Evolutionary conservation across 2,113 vertebrate species (phyloP).

Genomic region (Sturnus vulgaris): DNA sequence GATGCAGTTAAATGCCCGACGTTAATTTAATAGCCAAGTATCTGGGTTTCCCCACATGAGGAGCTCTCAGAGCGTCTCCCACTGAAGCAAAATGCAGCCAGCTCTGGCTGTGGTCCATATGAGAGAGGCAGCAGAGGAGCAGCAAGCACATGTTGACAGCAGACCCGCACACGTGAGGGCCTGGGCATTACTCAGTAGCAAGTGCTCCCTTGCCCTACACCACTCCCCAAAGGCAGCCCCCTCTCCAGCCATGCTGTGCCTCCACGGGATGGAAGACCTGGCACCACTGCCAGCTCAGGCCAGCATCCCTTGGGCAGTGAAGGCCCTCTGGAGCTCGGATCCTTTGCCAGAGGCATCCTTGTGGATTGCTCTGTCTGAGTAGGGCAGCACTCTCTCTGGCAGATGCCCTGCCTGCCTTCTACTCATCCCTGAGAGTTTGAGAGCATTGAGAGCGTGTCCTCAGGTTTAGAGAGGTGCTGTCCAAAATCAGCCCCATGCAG

Average conservation of each 20-base stretch:
- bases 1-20: background rate
- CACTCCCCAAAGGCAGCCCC: background rate
- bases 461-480: background rate
- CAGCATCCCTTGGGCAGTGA: background rate
- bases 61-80: background rate
- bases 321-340: background rate
- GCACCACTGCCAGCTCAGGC: fast-evolving
- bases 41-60: slow-evolving; percentile 7
- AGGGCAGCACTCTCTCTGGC: background rate
- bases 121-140: background rate
- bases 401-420: background rate
- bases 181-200: background rate
- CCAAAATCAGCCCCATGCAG: background rate
- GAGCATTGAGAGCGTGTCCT: background rate
- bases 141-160: background rate
- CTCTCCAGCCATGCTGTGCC: background rate
- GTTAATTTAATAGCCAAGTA: slow-evolving; percentile 36
- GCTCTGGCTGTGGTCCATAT: background rate
- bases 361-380: background rate
- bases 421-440: background rate
- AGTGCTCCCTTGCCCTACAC: fast-evolving
- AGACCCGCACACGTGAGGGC: background rate
- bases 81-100: background rate
- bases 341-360: background rate
- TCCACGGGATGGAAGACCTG: background rate